Base-by-base conservation (phyloP, 2,888 invertebrate species). In the Thera obeliscata region DNA sequence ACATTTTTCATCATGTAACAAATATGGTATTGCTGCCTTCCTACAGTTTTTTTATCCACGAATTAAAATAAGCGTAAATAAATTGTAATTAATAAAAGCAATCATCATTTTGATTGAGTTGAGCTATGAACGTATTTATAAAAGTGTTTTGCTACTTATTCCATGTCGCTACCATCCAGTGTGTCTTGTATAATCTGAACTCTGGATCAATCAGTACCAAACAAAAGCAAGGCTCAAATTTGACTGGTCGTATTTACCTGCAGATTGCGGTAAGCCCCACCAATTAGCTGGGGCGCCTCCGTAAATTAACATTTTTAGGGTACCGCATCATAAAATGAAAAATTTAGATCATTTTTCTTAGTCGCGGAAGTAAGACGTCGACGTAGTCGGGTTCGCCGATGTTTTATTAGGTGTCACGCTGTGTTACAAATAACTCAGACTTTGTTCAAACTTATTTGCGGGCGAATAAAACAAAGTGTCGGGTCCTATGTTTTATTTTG, bases 251-350 rank as follows among this genome's bases (percentile, higher is more conserved):
- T 74, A 74, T 77, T 79, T 74, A 79, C 81, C 80, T 81, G 76
- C 74, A 77, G 76, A 77, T 78, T 81, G 81, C 71, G 79, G 80
- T 71, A 63, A 68, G 66, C 75, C 72, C 56, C 73, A 67, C 76
- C 78, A 82, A 84, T 85, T 84, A 83, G 74, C 61, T 57, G 52
- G 73, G 73, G 66, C 68, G 74, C 74, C 71, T 74, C 72, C 69
- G 68, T 64, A 75, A 76, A 79, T 78, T 68, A 73, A 71, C 65
- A 71, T 75, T 72, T 70, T 74, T 76, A 69, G 64, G 64, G 61
- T 70, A 64, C 68, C 64, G 58, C 52, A 35, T 65, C 48, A 67
- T 67, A 52, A 58, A 59, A 56, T 69, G 65, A 66, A 69, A 58
- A 68, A 61, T 61, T 48, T 56, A 33, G 12, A 49, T 41, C 12